Conservation (phyloP, 1,140 invertebrate species). For the Diachasma alloeum region DNA sequence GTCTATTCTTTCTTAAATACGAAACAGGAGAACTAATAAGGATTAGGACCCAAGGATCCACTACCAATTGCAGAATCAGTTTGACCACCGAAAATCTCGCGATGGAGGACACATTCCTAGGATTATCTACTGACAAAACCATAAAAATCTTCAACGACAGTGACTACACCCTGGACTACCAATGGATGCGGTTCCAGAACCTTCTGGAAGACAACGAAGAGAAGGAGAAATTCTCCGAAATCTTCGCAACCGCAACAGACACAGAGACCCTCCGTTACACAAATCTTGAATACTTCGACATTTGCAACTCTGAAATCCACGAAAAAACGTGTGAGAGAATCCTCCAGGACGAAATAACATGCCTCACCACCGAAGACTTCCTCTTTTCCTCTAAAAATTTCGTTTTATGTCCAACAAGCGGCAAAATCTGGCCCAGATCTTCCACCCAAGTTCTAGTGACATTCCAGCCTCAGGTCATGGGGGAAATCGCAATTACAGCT, state of each 20-base stretch:
- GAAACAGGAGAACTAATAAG: constrained; percentile 55
- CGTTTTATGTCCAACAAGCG: constrained; percentile 42
- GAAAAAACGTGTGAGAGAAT: constrained; percentile 47
- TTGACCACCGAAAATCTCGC: constrained; percentile 45
- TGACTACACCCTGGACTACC: constrained; percentile 52
- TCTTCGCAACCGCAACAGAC: constrained; percentile 35
- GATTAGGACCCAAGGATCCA: constrained; percentile 45
- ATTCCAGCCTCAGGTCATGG: constrained; percentile 48
- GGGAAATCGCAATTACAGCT: constrained; percentile 41
- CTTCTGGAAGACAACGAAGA: constrained; percentile 36
- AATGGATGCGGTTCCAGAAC: constrained; percentile 55
- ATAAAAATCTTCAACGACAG: constrained; percentile 61
- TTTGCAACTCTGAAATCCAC: constrained; percentile 42
- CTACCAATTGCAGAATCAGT: constrained; percentile 45
- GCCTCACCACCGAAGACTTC: constrained; percentile 42
- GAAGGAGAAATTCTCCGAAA: constrained; percentile 38
- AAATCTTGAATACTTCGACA: constrained; percentile 41
- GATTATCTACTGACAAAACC: constrained; percentile 48
- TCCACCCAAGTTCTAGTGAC: constrained; percentile 41
- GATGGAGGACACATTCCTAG: constrained; percentile 61
- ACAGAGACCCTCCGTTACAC: constrained; percentile 30
- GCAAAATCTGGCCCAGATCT: constrained; percentile 51
- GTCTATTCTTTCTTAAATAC: constrained; percentile 52
- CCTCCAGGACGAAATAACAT: constrained; percentile 45
- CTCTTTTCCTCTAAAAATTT: constrained; percentile 42